Conservation (phyloP, 1,140 invertebrate species). For the Euura lappo region DNA sequence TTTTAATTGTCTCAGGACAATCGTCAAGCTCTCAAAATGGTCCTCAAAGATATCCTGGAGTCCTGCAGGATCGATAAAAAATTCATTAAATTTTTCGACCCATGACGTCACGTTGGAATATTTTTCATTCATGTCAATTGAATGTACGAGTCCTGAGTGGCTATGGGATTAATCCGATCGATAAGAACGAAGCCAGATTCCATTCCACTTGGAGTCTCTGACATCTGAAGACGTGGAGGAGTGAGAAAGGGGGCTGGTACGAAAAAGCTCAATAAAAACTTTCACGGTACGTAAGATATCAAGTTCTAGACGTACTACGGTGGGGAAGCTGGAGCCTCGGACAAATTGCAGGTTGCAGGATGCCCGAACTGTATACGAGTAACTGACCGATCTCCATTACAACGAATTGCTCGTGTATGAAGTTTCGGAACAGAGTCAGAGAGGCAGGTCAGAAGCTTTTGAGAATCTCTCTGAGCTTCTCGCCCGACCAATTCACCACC, state of each 20-base stretch:
- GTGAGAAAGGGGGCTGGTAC: background rate
- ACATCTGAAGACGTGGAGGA: background rate
- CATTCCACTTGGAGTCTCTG: background rate
- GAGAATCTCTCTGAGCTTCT: background rate
- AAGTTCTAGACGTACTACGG: no score
- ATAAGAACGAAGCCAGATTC: no score
- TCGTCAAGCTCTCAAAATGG: no score
- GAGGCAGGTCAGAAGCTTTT: background rate
- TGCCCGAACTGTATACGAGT: background rate
- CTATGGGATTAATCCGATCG: no score
- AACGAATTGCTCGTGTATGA: background rate
- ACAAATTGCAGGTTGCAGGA: background rate
- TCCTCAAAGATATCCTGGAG: no score
- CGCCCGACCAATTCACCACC: slow-evolving; percentile 9
- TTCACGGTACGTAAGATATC: no score
- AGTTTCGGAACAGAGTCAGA: background rate
- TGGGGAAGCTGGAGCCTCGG: background rate
- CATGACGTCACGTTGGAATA: no score
- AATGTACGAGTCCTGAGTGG: no score
- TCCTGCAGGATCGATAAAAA: no score
- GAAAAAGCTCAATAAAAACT: background rate
- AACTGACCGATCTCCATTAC: slow-evolving; percentile 4
- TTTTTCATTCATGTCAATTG: no score
- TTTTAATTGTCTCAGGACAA: no score
- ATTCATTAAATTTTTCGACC: no score